Evolutionary conservation across 2,797 vertebrate species (phyloP), one percentile per base, ranked within the genome.

Genomic region (Sciurus vulgaris): DNA sequence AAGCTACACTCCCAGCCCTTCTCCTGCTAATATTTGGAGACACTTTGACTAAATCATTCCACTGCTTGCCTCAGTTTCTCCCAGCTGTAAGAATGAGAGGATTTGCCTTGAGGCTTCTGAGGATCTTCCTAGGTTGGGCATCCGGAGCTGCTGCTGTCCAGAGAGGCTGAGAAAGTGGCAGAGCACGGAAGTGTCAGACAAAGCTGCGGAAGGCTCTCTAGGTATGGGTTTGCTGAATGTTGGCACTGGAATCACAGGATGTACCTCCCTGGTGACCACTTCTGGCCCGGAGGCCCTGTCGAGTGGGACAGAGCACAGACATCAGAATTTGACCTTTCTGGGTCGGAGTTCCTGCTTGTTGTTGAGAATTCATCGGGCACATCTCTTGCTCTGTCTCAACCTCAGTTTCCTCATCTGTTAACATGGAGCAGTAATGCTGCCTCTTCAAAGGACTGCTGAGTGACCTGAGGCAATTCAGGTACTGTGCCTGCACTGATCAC

Each of bases 231-330:
- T 41, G 41, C 73, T 77, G 38, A 38, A 33, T 41, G 47, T 4
- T 38, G 24, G 15, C 0, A 0, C 11, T 33, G 22, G 6, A 35
- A 22, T 47, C 1, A 0, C 51, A 73, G 18, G 33, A 22, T 7
- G 28, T 3, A 24, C 33, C 3, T 28, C 6, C 49, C 59, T 35
- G 9, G 41, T 41, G 65, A 86, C n/a, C 0, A 0, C 0, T 30
- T 13, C 44, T 24, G 35, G 65, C 20, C 2, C 2, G 61, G 70
- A 69, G 30, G 24, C 1, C 67, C 54, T 54, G 56, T 13, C 1
- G 3, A 13, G 6, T 24, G 17, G 13, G 14, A 38, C 51, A 67
- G 15, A 65, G 5, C 4, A 1, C 35, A 26, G 12, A 7, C 6
- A 7, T 35, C 1, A 0, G 69, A n/a, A 22, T 51, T 69, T 24